Evolutionary conservation across 1,140 invertebrate genomes (phyloP).

Genomic region (Papilio aristodemus): DNA sequence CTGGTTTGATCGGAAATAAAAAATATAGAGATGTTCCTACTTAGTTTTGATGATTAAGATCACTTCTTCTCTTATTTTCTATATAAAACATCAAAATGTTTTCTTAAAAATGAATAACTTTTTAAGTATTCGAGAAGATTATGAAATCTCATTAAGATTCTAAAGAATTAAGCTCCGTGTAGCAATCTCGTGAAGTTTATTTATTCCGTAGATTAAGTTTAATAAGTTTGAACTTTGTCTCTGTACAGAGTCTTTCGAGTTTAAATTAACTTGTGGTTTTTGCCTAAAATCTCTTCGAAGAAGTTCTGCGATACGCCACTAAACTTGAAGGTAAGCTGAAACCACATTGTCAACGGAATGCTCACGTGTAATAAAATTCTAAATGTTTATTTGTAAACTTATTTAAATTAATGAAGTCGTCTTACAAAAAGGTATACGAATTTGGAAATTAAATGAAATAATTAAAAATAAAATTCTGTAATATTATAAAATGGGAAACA

Average conservation of each 20-base stretch:
- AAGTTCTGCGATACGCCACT: neutral
- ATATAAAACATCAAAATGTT: neutral
- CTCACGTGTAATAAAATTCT: neutral
- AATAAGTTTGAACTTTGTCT: constrained; percentile 23
- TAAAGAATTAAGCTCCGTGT: constrained; percentile 16
- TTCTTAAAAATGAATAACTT: neutral
- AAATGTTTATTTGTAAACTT: neutral
- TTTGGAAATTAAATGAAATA: too few species aligned
- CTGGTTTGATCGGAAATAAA: too few species aligned
- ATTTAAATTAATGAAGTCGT: neutral
- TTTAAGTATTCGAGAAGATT: neutral
- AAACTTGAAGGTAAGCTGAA: neutral
- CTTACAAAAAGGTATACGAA: too few species aligned
- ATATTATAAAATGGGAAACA: too few species aligned
- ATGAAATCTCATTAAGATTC: constrained; percentile 15
- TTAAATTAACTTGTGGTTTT: constrained; percentile 30
- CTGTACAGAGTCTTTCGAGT: constrained; percentile 22
- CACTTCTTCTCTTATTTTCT: too few species aligned
- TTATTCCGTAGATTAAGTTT: constrained; percentile 8
- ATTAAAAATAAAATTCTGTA: too few species aligned
- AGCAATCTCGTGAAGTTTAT: constrained; percentile 17
- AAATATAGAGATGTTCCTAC: too few species aligned
- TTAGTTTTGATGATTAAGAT: too few species aligned
- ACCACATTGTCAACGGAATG: constrained; percentile 10
- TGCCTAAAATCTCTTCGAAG: constrained; percentile 13